Conservation (phyloP, 1,140 invertebrate genomes). For the honey bee (Apis mellifera) region DNA sequence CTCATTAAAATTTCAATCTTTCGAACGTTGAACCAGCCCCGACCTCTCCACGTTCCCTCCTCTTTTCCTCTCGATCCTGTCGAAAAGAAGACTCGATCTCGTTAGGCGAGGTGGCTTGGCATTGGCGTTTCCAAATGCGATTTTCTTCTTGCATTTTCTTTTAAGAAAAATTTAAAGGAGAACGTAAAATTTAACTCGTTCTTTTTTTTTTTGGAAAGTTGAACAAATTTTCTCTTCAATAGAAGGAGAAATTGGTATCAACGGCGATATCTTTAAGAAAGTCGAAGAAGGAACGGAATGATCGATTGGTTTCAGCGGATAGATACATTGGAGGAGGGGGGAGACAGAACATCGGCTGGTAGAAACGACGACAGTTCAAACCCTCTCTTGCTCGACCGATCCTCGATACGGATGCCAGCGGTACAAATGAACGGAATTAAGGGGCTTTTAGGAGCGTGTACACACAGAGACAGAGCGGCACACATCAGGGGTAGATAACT, state of each 20-base stretch:
- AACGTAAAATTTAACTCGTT: too few species aligned
- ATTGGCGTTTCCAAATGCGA: too few species aligned
- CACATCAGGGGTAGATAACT: conserved; percentile 74
- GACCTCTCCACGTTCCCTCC: neutral
- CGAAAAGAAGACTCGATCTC: too few species aligned
- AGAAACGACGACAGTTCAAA: conserved; percentile 52
- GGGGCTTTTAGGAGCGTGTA: conserved; percentile 69
- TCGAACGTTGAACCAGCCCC: conserved; percentile 20
- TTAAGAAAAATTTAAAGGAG: too few species aligned
- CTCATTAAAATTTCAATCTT: conserved; percentile 38
- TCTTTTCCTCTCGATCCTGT: neutral
- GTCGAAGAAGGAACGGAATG: conserved; percentile 22
- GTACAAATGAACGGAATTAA: conserved; percentile 75
- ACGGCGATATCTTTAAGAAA: neutral
- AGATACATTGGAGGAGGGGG: neutral
- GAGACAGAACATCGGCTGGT: conserved; percentile 39
- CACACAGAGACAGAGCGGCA: conserved; percentile 41
- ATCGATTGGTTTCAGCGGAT: conserved; percentile 50
- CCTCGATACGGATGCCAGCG: conserved; percentile 66
- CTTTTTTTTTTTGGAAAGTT: too few species aligned
- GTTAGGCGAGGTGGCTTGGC: neutral
- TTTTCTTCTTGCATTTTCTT: too few species aligned
- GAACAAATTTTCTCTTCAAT: too few species aligned
- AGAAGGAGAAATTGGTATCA: too few species aligned
- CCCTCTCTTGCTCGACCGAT: conserved; percentile 47